These are phyloP conservation scores for Phaethon lepturus DNA, from an alignment of 2,113 vertebrate species.

Conservation along the genomic window DNA sequence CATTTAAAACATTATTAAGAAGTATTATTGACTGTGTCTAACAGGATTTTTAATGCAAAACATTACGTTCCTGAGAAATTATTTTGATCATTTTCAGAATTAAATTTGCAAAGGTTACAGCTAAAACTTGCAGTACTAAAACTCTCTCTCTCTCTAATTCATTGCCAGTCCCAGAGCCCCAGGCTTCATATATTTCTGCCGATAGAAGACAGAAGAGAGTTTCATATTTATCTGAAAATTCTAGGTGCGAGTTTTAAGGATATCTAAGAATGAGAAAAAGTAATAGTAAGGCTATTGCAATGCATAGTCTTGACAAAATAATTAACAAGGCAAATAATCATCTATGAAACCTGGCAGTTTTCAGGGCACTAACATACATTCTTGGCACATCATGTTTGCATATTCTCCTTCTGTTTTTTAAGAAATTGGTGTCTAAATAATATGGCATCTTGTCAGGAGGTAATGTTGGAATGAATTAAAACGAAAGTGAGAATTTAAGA, in stretches of 20 bases:
- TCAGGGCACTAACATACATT: not conserved
- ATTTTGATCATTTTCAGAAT: not conserved
- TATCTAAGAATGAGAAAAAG: not conserved
- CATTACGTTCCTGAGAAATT: not conserved
- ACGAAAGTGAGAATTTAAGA: slow-evolving; percentile 6
- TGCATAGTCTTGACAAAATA: slow-evolving; percentile 38
- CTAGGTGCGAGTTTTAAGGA: not conserved
- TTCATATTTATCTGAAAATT: slow-evolving; percentile 16
- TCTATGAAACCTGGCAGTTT: slow-evolving; percentile 27
- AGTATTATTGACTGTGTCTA: not conserved
- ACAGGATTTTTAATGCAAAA: not conserved
- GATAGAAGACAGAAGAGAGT: slow-evolving; percentile 13
- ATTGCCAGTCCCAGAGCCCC: not conserved
- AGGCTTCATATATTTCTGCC: not conserved
- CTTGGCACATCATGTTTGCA: not conserved
- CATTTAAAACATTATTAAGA: not conserved
- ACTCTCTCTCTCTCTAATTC: not conserved
- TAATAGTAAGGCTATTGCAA: not conserved
- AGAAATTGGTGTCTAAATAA: slow-evolving; percentile 25
- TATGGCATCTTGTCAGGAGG: not conserved
- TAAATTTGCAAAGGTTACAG: not conserved
- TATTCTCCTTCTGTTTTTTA: slow-evolving; percentile 28
- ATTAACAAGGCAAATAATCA: not conserved
- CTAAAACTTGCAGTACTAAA: not conserved
- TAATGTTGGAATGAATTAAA: not conserved